These are phyloP conservation scores for Eupithecia tripunctaria DNA, from an alignment of 2,888 invertebrate genomes.

Conservation along the genomic window DNA sequence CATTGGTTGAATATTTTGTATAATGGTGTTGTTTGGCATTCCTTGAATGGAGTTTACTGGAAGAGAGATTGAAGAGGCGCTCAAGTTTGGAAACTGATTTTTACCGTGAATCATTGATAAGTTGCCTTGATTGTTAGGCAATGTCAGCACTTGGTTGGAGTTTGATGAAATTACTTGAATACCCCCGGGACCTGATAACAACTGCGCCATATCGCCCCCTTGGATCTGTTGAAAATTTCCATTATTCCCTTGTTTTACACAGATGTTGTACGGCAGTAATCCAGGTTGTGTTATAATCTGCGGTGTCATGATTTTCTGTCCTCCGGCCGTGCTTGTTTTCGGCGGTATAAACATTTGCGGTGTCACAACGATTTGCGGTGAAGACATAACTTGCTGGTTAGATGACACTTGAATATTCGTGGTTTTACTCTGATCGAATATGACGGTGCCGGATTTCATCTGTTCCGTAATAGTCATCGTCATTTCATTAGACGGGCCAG, in stretches of 20 bases:
- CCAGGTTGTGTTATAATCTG: constrained; percentile 79
- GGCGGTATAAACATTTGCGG: constrained; percentile 80
- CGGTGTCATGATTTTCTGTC: constrained; percentile 74
- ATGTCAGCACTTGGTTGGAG: constrained; percentile 78
- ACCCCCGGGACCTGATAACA: constrained; percentile 75
- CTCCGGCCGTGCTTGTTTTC: constrained; percentile 70
- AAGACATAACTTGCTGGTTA: constrained; percentile 76
- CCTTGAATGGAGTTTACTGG: constrained; percentile 81
- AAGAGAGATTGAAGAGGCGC: constrained; percentile 78
- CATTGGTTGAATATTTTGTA: constrained; percentile 82
- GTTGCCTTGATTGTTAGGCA: constrained; percentile 75
- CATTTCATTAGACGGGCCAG: constrained; percentile 79
- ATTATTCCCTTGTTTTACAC: constrained; percentile 77
- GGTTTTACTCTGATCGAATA: constrained; percentile 78
- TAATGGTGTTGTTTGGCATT: constrained; percentile 76
- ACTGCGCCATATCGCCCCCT: constrained; percentile 75
- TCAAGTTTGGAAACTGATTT: constrained; percentile 80
- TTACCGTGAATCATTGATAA: constrained; percentile 77
- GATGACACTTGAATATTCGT: constrained; percentile 78
- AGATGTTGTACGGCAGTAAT: constrained; percentile 78
- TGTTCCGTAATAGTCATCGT: constrained; percentile 81
- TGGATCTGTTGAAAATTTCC: constrained; percentile 79
- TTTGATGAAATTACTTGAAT: constrained; percentile 83
- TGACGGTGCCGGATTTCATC: constrained; percentile 79
- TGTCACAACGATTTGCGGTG: constrained; percentile 81